Conservation (phyloP, 2,113 vertebrate genomes). For the Caretta caretta region DNA sequence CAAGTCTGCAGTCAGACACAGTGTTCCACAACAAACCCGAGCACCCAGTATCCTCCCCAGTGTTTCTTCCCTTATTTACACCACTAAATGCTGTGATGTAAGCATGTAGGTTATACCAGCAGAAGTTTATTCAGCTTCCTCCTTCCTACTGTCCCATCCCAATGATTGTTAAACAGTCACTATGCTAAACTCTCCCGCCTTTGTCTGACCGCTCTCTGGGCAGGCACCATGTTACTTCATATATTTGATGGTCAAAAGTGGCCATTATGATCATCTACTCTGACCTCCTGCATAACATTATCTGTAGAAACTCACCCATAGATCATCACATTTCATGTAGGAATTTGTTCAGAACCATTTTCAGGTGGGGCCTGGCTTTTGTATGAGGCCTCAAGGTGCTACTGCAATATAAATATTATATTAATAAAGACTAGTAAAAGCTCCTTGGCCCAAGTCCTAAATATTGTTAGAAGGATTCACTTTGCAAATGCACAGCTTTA, state of each 20-base stretch:
- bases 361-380: rapidly evolving
- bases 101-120: neutral
- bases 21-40: too few relatives aligned
- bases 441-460: neutral
- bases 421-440: neutral
- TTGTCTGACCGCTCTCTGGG: neutral
- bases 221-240: neutral
- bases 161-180: neutral
- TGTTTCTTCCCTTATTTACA: too few relatives aligned
- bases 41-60: too few relatives aligned
- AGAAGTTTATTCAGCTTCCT: neutral
- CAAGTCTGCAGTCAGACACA: neutral
- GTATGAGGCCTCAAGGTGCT: neutral
- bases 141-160: neutral
- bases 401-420: neutral
- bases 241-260: neutral
- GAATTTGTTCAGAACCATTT: neutral
- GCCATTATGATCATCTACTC: neutral
- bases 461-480: neutral
- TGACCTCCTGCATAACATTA: neutral
- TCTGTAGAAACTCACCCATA: neutral
- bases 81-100: neutral
- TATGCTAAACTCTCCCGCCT: neutral
- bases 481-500: neutral
- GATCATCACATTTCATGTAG: neutral